A percentile compares a stretch with the other conserved stretches of the same genome.
Evolutionary conservation across 2,888 invertebrate genomes (phyloP).

Genomic region (Drosophila kanekoi): DNA sequence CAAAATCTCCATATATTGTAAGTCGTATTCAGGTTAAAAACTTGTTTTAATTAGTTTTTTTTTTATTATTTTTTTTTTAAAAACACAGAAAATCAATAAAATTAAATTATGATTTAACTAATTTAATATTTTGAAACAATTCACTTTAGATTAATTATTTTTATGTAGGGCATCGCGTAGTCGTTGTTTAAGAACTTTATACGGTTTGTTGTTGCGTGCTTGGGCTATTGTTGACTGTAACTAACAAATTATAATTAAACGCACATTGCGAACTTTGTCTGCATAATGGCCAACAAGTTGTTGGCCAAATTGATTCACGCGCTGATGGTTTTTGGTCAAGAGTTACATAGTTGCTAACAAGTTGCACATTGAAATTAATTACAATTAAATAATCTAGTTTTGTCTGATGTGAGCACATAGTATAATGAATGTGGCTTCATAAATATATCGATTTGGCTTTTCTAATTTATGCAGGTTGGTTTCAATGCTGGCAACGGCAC

Average conservation of each 20-base stretch:
- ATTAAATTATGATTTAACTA: too few species aligned
- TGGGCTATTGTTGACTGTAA: conserved; percentile 13
- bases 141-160: not conserved
- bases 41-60: too few species aligned
- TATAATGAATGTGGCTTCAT: not conserved
- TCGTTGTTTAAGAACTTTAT: not conserved
- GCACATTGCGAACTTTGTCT: conserved; percentile 20
- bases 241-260: conserved; percentile 24
- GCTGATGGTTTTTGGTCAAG: conserved; percentile 6
- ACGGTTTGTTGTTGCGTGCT: not conserved
- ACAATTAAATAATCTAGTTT: conserved; percentile 13
- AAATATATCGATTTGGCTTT: conserved; percentile 19
- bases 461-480: conserved; percentile 89
- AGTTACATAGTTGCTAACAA: conserved; percentile 4
- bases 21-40: too few species aligned
- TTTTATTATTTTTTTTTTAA: too few species aligned
- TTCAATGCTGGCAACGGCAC: conserved; percentile 99
- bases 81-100: too few species aligned
- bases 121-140: too few species aligned
- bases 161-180: not conserved
- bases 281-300: conserved; percentile 10
- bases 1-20: too few species aligned
- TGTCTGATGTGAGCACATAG: not conserved
- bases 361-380: conserved; percentile 17
- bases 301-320: conserved; percentile 15